Percentiles rank a stretch among this genome's conserved stretches.
phyloP scores from a whole-genome alignment of 2,888 invertebrate genomes.

The Stomorhina lunata region DNA sequence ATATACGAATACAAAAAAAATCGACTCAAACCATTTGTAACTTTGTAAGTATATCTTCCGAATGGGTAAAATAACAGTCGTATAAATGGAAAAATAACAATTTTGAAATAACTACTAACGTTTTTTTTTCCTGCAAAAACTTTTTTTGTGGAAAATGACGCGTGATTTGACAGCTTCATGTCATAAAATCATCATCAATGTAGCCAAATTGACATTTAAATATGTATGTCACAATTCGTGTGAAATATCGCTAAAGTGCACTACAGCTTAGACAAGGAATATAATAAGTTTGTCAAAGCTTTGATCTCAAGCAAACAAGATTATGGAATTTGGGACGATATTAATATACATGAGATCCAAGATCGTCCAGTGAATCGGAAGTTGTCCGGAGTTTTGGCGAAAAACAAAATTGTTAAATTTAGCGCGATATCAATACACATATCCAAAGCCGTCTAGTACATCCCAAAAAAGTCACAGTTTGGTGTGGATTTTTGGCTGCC shows the following conservation, averaged over 20 bases:
- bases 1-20: slow-evolving; percentile 27
- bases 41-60: slow-evolving; percentile 3
- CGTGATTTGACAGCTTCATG: slow-evolving; percentile 66
- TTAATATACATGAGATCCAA: too few relatives aligned
- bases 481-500: neutral
- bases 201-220: slow-evolving; percentile 62
- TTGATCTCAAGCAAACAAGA: too few relatives aligned
- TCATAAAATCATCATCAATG: slow-evolving; percentile 45
- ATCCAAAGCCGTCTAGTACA: too few relatives aligned
- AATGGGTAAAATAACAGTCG: slow-evolving; percentile 10
- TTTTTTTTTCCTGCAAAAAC: slow-evolving; percentile 35
- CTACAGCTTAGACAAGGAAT: too few relatives aligned
- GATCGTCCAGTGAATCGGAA: too few relatives aligned
- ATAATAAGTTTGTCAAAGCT: too few relatives aligned
- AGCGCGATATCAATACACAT: too few relatives aligned
- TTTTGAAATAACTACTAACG: slow-evolving; percentile 36
- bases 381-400: too few relatives aligned
- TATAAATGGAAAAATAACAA: neutral
- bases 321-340: too few relatives aligned
- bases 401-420: too few relatives aligned
- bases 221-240: slow-evolving; percentile 11
- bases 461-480: too few relatives aligned
- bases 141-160: slow-evolving; percentile 49
- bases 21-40: slow-evolving; percentile 8
- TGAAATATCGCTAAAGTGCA: too few relatives aligned